These are phyloP conservation scores for Phyllostomus hastatus DNA, from an alignment of 2,113 vertebrate species.

Conservation along the genomic window DNA sequence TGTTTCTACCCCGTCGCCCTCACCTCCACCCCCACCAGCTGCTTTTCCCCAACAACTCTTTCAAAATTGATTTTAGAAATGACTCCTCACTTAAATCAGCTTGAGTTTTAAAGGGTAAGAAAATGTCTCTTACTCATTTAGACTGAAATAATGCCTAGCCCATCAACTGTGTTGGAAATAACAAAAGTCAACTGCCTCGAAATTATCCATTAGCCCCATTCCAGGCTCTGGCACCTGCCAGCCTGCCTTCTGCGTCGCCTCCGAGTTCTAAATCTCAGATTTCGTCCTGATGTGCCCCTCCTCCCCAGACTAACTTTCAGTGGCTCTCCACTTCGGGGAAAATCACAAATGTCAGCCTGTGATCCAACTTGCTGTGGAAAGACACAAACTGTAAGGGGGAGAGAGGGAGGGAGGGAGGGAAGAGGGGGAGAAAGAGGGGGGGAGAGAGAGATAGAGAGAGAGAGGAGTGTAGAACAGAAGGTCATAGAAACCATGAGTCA, in stretches of 20 bases:
- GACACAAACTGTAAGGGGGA: background rate
- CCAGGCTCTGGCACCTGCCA: background rate
- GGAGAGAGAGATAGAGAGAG: no score
- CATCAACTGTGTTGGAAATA: background rate
- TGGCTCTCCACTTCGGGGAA: background rate
- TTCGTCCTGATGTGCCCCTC: background rate
- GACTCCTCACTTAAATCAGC: conserved; percentile 43
- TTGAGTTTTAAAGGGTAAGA: conserved; percentile 55
- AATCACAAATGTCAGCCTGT: background rate
- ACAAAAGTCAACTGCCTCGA: background rate
- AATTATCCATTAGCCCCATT: background rate
- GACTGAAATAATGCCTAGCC: conserved; percentile 29
- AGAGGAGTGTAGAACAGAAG: background rate
- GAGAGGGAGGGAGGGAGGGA: no score
- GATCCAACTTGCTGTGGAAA: background rate
- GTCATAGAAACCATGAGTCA: background rate
- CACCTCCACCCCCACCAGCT: background rate
- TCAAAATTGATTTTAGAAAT: conserved; percentile 62
- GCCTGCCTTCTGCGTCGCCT: rapidly evolving
- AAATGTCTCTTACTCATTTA: conserved; percentile 55
- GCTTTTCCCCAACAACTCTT: conserved; percentile 36
- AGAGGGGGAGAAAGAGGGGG: background rate
- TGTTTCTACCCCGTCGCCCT: background rate
- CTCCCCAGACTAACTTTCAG: background rate
- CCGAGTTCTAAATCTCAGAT: rapidly evolving